Conservation (phyloP, 2,888 invertebrate genomes). For the Hypena proboscidalis region DNA sequence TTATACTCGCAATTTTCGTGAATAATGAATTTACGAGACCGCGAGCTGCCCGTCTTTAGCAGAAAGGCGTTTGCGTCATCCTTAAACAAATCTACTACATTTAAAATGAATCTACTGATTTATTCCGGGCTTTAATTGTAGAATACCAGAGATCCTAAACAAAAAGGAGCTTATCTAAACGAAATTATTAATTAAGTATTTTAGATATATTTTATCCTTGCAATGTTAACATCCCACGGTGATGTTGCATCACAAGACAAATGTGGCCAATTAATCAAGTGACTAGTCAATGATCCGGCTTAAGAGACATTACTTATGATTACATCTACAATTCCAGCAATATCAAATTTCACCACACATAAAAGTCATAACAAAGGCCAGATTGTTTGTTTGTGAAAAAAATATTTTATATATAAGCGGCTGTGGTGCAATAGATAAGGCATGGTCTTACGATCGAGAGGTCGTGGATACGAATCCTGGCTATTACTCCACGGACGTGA, state of each 20-base stretch:
- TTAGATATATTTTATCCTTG: conserved; percentile 32
- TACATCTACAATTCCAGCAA: conserved; percentile 12
- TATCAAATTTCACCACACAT: conserved; percentile 30
- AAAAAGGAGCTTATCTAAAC: too few relatives aligned
- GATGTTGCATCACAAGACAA: conserved; percentile 18
- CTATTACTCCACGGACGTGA: too few relatives aligned
- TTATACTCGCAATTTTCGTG: conserved; percentile 59
- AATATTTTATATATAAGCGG: too few relatives aligned
- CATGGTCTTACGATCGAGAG: too few relatives aligned
- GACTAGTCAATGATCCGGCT: conserved; percentile 12
- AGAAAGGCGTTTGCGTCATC: conserved; percentile 38
- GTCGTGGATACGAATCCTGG: too few relatives aligned
- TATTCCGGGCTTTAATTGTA: conserved; percentile 34
- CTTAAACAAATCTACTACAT: conserved; percentile 48
- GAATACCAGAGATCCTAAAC: conserved; percentile 30
- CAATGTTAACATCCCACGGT: conserved; percentile 15
- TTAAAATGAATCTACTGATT: conserved; percentile 44
- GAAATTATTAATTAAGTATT: too few relatives aligned
- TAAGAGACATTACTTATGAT: conserved; percentile 23
- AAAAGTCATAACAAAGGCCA: conserved; percentile 19
- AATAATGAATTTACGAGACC: conserved; percentile 62
- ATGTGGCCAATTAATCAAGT: conserved; percentile 25
- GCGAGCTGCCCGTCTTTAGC: conserved; percentile 45
- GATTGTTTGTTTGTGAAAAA: conserved; percentile 27
- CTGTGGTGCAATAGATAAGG: too few relatives aligned